Evolutionary conservation across 1,140 invertebrate species (phyloP).

Genomic region (Eueides isabella): DNA sequence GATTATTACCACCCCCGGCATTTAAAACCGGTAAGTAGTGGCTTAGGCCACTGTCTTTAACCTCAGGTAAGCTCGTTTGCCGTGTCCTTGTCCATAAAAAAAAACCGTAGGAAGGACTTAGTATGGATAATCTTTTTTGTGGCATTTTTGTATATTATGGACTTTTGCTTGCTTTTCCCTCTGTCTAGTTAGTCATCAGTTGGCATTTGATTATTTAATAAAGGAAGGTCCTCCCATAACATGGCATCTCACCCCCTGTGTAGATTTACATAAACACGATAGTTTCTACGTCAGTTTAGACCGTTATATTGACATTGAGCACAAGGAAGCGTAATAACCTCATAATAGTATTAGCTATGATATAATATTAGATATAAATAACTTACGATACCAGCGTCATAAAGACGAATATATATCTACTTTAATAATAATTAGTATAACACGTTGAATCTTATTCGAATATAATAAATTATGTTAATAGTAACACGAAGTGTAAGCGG

Average conservation of each 20-base stretch:
- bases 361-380: constrained; percentile 45
- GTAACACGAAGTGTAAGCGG: constrained; percentile 35
- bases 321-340: constrained; percentile 74
- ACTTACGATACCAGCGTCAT: constrained; percentile 74
- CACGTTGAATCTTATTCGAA: constrained; percentile 69
- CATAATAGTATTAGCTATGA: constrained; percentile 51
- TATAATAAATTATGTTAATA: constrained; percentile 67
- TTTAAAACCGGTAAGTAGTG: too few relatives aligned
- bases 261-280: constrained; percentile 14
- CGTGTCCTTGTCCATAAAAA: too few relatives aligned
- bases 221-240: neutral
- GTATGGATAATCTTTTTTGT: neutral
- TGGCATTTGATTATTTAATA: too few relatives aligned
- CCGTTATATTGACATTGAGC: constrained; percentile 79
- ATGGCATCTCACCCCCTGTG: neutral
- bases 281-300: constrained; percentile 54
- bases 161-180: too few relatives aligned
- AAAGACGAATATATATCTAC: constrained; percentile 68
- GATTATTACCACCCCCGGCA: too few relatives aligned
- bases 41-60: too few relatives aligned
- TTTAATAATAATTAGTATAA: constrained; percentile 58
- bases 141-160: neutral
- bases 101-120: neutral
- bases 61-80: too few relatives aligned
- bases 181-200: too few relatives aligned